Evolutionary conservation across 2,888 invertebrate genomes (phyloP).

Genomic region (Patella ulyssiponensis): DNA sequence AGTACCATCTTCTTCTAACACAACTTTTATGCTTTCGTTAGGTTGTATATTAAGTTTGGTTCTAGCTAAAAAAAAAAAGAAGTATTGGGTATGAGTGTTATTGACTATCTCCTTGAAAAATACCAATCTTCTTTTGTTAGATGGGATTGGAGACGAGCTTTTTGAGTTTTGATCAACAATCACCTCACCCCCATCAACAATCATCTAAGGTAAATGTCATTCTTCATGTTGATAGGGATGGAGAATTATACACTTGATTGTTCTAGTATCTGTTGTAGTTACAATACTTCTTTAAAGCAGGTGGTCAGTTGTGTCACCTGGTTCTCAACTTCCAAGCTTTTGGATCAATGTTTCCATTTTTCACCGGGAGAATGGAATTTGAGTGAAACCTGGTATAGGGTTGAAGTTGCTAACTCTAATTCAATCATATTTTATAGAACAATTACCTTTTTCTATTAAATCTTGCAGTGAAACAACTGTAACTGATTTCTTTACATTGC

Average conservation of each 20-base stretch:
- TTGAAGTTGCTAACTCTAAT: not conserved
- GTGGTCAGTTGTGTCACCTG: too few relatives aligned
- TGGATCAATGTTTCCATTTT: too few relatives aligned
- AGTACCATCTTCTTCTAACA: slow-evolving; percentile 92
- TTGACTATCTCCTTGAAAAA: not conserved
- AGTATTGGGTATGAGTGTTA: not conserved
- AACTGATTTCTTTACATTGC: slow-evolving; percentile 57
- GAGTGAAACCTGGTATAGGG: not conserved
- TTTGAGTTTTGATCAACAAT: too few relatives aligned
- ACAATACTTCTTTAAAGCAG: too few relatives aligned
- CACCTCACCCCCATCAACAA: too few relatives aligned
- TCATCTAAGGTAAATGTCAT: too few relatives aligned
- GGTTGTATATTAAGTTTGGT: slow-evolving; percentile 46
- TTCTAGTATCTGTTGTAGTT: too few relatives aligned
- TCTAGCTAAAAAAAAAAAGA: slow-evolving; percentile 44
- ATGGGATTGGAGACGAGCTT: not conserved
- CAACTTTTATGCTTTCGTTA: slow-evolving; percentile 76
- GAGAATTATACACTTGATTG: too few relatives aligned
- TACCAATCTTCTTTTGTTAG: not conserved
- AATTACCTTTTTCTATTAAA: slow-evolving; percentile 53
- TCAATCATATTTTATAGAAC: not conserved
- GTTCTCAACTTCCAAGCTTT: too few relatives aligned
- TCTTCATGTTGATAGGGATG: too few relatives aligned
- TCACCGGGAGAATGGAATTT: not conserved
- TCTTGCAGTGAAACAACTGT: slow-evolving; percentile 54